phyloP scores from a whole-genome alignment of 2,797 vertebrate genomes.

The Acanthurus lineatus region DNA sequence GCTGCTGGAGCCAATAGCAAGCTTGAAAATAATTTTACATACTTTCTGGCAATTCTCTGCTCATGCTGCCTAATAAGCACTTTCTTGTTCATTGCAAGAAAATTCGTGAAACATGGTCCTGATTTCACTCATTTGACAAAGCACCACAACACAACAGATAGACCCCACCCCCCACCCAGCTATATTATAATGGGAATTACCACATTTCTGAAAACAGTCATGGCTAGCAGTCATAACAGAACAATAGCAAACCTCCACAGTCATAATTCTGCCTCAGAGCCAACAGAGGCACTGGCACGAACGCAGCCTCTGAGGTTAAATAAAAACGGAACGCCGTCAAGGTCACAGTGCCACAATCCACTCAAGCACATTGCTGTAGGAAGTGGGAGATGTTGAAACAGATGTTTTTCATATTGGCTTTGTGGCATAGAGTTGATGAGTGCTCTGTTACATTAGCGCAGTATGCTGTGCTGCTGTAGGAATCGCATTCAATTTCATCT shows the following conservation, averaged over 20 bases:
- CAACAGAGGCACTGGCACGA: conserved; percentile 60
- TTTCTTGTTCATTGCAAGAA: conserved; percentile 24
- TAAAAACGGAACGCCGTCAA: conserved; percentile 76
- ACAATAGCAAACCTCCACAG: conserved; percentile 69
- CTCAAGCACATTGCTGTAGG: conserved; percentile 75
- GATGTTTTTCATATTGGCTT: conserved; percentile 84
- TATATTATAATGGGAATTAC: conserved; percentile 58
- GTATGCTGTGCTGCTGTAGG: conserved; percentile 71
- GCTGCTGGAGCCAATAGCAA: conserved; percentile 3
- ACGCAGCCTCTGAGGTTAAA: conserved; percentile 58
- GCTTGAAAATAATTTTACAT: conserved; percentile 21
- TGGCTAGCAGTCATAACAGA: conserved; percentile 66
- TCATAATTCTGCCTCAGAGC: conserved; percentile 65
- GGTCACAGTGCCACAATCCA: conserved; percentile 80
- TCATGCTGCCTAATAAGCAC: conserved; percentile 29
- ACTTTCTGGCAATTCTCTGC: conserved; percentile 20
- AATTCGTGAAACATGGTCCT: conserved; percentile 32
- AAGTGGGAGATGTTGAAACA: conserved; percentile 85
- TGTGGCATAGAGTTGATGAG: conserved; percentile 78
- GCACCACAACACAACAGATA: conserved; percentile 42
- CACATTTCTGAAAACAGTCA: conserved; percentile 70
- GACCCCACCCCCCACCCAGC: conserved; percentile 42
- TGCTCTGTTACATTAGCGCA: conserved; percentile 78
- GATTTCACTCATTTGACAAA: conserved; percentile 49
- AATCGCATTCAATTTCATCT: conserved; percentile 78